Evolutionary conservation across 2,113 vertebrate genomes (phyloP), one percentile per base, ranked within the genome.

Genomic region (Bettongia penicillata): DNA sequence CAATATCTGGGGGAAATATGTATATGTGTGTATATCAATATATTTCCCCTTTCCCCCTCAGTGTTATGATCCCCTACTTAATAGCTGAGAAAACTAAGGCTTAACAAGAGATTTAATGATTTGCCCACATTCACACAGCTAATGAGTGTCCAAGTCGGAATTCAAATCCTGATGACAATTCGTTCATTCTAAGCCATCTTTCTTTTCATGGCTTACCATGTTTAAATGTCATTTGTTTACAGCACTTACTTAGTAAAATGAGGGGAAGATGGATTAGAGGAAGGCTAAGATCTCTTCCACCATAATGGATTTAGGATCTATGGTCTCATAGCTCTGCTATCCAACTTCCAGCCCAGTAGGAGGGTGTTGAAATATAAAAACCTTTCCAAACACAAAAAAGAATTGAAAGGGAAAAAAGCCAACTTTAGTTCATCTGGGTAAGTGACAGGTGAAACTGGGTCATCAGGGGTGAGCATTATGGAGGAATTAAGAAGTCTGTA

Each of bases 351-450:
- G 48, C 57, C 90, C 93, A 95, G 48, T 8, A 93, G 43, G 53
- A 96, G 91, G 23, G 91, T n/a, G 43, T 43, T 84, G n/a, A 84
- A 84, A 84, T 84, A 43, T 84, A 43, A 84, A 84, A 84, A 84
- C n/a, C 68, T 84, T 43, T 84, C 68, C 68, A 84, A 84, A 84
- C 26, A 23, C 37, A 84, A 19, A 5, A 8, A 84, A 43, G n/a
- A 84, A 43, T 7, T 84, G 16, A 84, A 84, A 19, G 5, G 7
- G n/a, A 43, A 84, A 84, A 84, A 84, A 84, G 68, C n/a, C 37
- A 43, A 84, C 68, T 84, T 84, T 19, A 43, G 7, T 43, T 23
- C 68, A 43, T 5, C n/a, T 43, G 68, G 37, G n/a, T 68, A 68
- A n/a, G 31, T 28, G 55, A 77, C 53, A 92, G 93, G 55, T 9